Evolutionary conservation across 2,888 invertebrate genomes (phyloP), one percentile per base, ranked within the genome.

Genomic region (Eupsilia transversa): DNA sequence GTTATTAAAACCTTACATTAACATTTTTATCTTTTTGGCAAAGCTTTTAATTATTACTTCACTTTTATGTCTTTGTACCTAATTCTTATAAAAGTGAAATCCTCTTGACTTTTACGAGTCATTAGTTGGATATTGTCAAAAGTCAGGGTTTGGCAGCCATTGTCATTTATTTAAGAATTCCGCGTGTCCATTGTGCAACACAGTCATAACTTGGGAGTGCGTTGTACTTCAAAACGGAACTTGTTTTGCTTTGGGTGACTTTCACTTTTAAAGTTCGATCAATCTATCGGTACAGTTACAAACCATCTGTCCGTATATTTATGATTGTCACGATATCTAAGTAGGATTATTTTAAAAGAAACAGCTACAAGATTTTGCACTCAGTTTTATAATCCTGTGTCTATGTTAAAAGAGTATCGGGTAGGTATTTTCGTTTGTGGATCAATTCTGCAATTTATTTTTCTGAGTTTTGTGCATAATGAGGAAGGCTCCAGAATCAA

Each of bases 221-320:
- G 69, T 46, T 49, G 74, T 64, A 73, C 73, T 67, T 63, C 46
- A 86, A 86, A 92, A 91, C 90, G 91, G 85, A 89, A 92, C 92
- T 79, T 89, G 91, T 86, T 88, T 83, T 68, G 72, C 74, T 71
- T 70, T 78, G 79, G 70, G 74, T 74, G 71, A 77, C 91, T 92
- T 92, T 92, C 92, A 90, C 92, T 92, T 92, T 91, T 89, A 76
- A 85, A 86, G 83, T 83, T 61, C 68, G 59, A 81, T 84, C 82
- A 77, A 78, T 83, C 73, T 65, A 43, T 61, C 38, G 6, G 54
- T 35, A 76, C 60, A 60, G 76, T 72, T 76, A 83, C 33, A 30
- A 67, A 71, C 80, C 56, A 63, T 38, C 35, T 35, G 56, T 57
- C 52, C 14, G 52, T 30, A 60, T 49, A 43, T 67, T 69, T 60